Percentiles rank a stretch among this genome's conserved stretches.
phyloP scores from a whole-genome alignment of 2,113 vertebrate genomes.

The Xenopus laevis region DNA sequence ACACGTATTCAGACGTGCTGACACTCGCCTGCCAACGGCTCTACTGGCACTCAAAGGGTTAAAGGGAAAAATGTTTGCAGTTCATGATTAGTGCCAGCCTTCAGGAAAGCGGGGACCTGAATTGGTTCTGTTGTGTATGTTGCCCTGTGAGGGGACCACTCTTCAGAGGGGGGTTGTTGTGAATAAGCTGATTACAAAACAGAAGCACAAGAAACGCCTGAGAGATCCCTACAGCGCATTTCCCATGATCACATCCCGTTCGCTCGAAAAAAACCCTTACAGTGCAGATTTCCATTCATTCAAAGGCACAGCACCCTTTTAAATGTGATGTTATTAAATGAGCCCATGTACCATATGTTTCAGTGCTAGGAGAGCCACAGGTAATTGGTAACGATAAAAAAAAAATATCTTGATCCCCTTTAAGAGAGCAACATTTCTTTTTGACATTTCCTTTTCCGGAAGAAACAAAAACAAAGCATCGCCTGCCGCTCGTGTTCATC shows the following conservation, averaged over 20 bases:
- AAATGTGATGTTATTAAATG: not conserved
- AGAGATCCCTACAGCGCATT: not conserved
- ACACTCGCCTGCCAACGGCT: not conserved
- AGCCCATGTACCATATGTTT: not conserved
- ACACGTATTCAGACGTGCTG: not conserved
- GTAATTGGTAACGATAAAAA: not conserved
- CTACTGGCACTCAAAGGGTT: not conserved
- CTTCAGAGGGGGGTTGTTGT: not conserved
- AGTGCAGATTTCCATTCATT: not conserved
- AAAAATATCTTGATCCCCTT: not conserved
- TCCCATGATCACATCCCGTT: not conserved
- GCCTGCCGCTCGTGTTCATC: no score
- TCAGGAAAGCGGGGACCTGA: not conserved
- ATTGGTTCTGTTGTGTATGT: not conserved
- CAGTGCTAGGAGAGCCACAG: not conserved
- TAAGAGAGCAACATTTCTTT: not conserved
- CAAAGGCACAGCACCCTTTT: not conserved
- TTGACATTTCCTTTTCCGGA: not conserved
- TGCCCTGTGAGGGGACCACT: not conserved
- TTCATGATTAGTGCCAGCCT: constrained; percentile 9
- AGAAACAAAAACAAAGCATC: not conserved
- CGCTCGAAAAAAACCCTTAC: not conserved
- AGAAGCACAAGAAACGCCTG: no score
- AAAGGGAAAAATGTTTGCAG: constrained; percentile 2
- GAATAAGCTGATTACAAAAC: not conserved